Evolutionary conservation across 1,140 invertebrate genomes (phyloP), one percentile per base, ranked within the genome.

Genomic region (Teleopsis dalmanni): DNA sequence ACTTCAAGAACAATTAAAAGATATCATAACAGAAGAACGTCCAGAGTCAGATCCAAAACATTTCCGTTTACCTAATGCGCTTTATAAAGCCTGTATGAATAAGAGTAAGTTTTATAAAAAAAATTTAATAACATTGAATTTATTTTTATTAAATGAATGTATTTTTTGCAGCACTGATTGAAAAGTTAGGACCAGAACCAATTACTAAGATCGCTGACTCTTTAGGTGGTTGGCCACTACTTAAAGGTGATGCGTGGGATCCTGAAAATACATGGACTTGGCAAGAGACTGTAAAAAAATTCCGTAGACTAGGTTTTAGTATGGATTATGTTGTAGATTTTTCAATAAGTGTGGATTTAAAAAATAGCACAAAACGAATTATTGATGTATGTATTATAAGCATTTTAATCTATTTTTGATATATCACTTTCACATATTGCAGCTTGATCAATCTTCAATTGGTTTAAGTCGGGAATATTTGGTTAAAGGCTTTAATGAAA

Each of bases 321-420:
- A 84, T 91, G 33, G 89, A 94, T 68, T 93, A 95, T 62, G 84
- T 95, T 60, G 78, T 97, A n/a, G 89, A 94, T 59, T 90, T 95
- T 56, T 91, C 87, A 27, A 84, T 96, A 45, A 81, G 83, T 4
- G 85, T 89, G 7, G 91, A 96, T 72, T 77, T 92, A n/a, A 92
- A 91, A 67, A 95, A 95, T 68, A 90, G 86, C 21, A 88, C 87
- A 0, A 80, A 78, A 51, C 76, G 91, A 42, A 78, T 90, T 25
- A 90, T 95, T 57, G 88, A 93, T 75, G 89, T 93, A 77, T 80
- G 86, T 78, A 33, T 27, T 13, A 25, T 45, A n/a, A 3, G n/a
- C 21, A 18, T 7, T 9, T 25, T 8, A 22, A 16, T 11, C 4
- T 26, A 45, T 37, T 21, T 26, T 9, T 4, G 23, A n/a, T 8